phyloP scores from a whole-genome alignment of 2,888 invertebrate genomes.

The Apotomis turbidana region DNA sequence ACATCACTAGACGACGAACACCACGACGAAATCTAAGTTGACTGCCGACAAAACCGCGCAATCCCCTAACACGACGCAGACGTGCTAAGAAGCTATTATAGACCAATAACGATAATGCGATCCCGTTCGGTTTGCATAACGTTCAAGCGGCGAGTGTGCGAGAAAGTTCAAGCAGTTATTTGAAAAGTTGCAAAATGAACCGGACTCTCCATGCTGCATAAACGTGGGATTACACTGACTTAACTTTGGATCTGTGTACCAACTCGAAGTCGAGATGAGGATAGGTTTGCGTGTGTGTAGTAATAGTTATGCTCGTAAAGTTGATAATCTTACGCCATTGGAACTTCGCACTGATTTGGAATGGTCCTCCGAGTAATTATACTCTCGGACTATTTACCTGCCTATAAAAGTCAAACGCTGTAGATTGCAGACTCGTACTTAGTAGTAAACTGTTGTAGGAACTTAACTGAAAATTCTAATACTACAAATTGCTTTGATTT shows the following conservation, averaged over 20 bases:
- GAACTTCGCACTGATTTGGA: no score
- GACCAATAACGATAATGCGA: constrained; percentile 66
- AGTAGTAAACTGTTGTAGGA: no score
- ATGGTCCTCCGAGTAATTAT: no score
- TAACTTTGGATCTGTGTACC: constrained; percentile 43
- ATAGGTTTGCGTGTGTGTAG: background rate
- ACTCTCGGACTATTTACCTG: no score
- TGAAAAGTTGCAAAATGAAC: constrained; percentile 74
- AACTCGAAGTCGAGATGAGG: constrained; percentile 4
- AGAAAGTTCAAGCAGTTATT: constrained; percentile 62
- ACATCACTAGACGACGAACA: background rate
- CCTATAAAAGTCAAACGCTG: no score
- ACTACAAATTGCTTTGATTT: no score
- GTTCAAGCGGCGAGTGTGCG: constrained; percentile 51
- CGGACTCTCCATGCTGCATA: constrained; percentile 45
- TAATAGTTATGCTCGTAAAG: background rate
- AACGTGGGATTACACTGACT: constrained; percentile 46
- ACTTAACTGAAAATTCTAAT: no score
- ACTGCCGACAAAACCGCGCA: constrained; percentile 7
- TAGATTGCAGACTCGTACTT: no score
- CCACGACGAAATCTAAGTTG: background rate
- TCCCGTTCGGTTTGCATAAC: constrained; percentile 71
- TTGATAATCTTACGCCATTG: no score
- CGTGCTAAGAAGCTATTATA: constrained; percentile 50
- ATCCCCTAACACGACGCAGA: constrained; percentile 11